Base-by-base conservation (phyloP, 2,113 vertebrate species). In the Trematomus loennbergii region DNA sequence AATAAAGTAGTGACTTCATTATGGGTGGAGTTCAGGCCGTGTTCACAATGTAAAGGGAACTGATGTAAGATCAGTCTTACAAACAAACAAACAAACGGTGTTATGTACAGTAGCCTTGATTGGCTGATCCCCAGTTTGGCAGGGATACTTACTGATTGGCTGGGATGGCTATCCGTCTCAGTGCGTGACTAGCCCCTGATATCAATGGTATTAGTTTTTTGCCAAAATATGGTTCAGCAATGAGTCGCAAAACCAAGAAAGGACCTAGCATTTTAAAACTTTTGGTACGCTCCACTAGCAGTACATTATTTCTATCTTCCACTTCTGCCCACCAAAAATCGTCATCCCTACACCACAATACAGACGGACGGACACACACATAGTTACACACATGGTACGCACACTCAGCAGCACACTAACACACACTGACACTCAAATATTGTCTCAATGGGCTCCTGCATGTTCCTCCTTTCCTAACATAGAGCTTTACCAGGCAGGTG, bases 401-500 rank as follows among this genome's bases (percentile, higher is more conserved):
- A 40, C 6, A 62, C 65, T 66, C 55, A 33, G 36, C 72, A 73
- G 29, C 54, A 65, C 60, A 75, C 61, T 76, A 50, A 64, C 68
- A 45, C 75, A 73, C 70, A 58, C 67, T 83, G 29, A 65, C 62
- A 43, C 55, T 7, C 8, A 59, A 36, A 59, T 46, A 65, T 49
- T 16, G 70, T 68, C 72, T 85, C 63, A 70, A 12, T 72, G 49
- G 62, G 70, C 79, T 87, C 45, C 63, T 83, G 75, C 61, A 74
- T 85, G 59, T 68, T 86, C 85, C 72, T 78, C 53, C 54, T 79
- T 86, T 88, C 87, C 73, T 76, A 81, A 90, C 87, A 91, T 88
- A 88, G 85, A 83, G 43, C 78, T 59, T 33, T 55, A 72, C 88
- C 87, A 90, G 75, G 71, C 93, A 94, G 91, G 83, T 94, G 93